Evolutionary conservation across 1,140 invertebrate genomes (phyloP), one percentile per base, ranked within the genome.

Genomic region (Drosophila tani): DNA sequence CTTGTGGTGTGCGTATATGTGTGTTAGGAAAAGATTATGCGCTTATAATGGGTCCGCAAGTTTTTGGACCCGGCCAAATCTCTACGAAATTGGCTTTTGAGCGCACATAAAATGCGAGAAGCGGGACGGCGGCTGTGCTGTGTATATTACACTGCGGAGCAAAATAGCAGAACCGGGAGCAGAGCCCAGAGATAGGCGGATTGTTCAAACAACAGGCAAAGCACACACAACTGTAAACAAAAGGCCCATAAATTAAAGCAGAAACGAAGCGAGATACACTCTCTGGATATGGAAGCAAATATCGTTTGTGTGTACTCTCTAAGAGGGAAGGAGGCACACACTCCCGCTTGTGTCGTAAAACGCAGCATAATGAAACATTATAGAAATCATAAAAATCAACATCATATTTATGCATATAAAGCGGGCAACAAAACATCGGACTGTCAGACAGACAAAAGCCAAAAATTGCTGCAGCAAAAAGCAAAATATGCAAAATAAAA

Each of bases 361-460:
- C 74, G 81, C 68, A 88, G 78, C 85, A 90, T 88, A 88, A 88
- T 88, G 85, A 88, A 88, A 88, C 85, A 88, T 88, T 90, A 88
- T 88, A 88, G 82, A 88, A 88, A 88, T 88, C 85, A 90, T 88
- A 88, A 88, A 88, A 88, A 88, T 88, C 85, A 88, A 82, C 85
- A 90, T 88, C 85, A 88, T 90, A 90, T 88, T 88, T 88, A 88
- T 90, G 85, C 85, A 84, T 50, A 76, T 66, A 67, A 69, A 51
- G 59, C 73, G 53, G 65, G 67, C 59, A 49, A 51, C 45, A 63
- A 58, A 65, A 67, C 73, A 76, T 41, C 35, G 35, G 60, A 67
- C 47, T 55, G 67, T 21, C 67, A 53, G 75, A 79, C 76, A 62
- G 77, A 73, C 68, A 80, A 66, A 79, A 62, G 68, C 60, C 57